Evolutionary conservation across 2,113 vertebrate species (phyloP).

Genomic region (Ariopsis seemanni): DNA sequence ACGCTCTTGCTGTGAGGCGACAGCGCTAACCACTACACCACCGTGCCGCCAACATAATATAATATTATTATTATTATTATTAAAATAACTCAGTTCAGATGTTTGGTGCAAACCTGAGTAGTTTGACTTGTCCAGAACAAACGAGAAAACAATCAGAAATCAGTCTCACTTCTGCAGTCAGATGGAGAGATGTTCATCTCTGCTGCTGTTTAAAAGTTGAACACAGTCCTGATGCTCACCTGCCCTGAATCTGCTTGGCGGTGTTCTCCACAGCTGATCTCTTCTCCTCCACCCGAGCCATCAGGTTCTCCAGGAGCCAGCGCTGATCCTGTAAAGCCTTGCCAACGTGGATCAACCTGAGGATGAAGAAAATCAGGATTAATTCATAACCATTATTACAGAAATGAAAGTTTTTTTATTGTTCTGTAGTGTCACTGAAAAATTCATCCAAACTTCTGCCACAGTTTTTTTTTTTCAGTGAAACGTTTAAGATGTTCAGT

Average conservation of each 20-base stretch:
- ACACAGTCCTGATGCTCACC: conserved; percentile 58
- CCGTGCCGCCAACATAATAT: too few species aligned
- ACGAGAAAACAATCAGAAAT: neutral
- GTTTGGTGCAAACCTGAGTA: neutral
- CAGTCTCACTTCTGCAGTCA: neutral
- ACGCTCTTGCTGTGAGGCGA: too few species aligned
- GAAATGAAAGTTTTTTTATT: neutral
- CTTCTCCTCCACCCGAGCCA: conserved; percentile 75
- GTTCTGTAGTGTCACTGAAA: too few species aligned
- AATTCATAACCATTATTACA: neutral
- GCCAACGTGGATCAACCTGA: conserved; percentile 71
- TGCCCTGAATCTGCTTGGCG: conserved; percentile 76
- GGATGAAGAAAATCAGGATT: neutral
- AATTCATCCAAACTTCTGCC: neutral
- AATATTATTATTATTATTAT: too few species aligned
- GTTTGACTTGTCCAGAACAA: neutral
- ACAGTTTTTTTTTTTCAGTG: too few species aligned
- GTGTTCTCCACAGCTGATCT: conserved; percentile 73
- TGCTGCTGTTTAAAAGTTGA: neutral
- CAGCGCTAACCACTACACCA: too few species aligned
- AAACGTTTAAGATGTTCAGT: neutral
- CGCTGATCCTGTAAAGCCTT: conserved; percentile 77
- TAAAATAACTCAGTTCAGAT: neutral
- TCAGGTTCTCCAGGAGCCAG: conserved; percentile 76
- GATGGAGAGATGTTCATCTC: neutral